phyloP scores from a whole-genome alignment of 2,113 vertebrate genomes.

The Dicrurus megarhynchus region DNA sequence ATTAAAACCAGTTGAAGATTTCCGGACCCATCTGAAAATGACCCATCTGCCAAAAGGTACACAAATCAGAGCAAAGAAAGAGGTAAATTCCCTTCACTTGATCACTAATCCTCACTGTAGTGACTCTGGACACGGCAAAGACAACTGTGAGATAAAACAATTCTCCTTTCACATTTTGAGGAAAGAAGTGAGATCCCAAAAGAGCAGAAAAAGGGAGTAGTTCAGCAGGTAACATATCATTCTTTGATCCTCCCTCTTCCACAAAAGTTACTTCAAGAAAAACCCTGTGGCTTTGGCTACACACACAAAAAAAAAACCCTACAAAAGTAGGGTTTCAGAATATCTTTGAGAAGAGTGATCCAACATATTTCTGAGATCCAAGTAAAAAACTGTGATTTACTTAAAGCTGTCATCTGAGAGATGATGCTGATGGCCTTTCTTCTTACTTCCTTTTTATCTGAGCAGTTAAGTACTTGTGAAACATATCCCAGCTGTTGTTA shows the following conservation, averaged over 20 bases:
- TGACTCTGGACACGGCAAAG: neutral
- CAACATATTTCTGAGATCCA: neutral
- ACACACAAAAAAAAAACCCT: no score
- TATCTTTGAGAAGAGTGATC: neutral
- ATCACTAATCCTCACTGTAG: neutral
- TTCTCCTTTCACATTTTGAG: neutral
- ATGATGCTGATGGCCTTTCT: neutral
- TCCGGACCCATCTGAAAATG: neutral
- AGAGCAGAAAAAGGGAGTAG: neutral
- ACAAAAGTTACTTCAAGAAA: neutral
- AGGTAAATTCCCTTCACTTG: neutral
- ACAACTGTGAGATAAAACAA: neutral
- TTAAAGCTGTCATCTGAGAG: neutral
- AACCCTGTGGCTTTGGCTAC: neutral
- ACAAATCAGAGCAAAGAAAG: neutral
- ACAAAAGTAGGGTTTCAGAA: neutral
- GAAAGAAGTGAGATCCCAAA: neutral
- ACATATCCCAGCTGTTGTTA: neutral
- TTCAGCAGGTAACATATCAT: neutral
- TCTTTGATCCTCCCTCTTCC: neutral
- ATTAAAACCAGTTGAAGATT: neutral
- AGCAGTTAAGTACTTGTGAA: neutral
- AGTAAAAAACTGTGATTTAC: neutral
- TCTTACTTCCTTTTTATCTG: neutral
- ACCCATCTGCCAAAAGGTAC: neutral